Conservation (phyloP, 2,113 vertebrate genomes). For the Himantopus leucocephalus region DNA sequence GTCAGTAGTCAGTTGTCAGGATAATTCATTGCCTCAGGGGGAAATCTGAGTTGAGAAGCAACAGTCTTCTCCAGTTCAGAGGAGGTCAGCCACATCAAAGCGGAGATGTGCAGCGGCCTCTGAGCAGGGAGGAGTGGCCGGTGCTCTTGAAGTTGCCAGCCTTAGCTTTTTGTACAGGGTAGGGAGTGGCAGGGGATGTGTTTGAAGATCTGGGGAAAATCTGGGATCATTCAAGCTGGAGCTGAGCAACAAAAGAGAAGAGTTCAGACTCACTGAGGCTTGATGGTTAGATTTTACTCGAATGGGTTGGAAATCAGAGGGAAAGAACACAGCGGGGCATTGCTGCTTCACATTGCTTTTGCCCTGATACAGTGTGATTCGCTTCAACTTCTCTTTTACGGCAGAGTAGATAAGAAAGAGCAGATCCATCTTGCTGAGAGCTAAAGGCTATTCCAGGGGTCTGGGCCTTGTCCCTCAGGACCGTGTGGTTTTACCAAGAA, state of each 20-base stretch:
- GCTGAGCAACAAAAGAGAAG: not conserved
- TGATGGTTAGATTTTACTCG: not conserved
- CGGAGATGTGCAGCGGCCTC: not conserved
- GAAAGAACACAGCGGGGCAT: not conserved
- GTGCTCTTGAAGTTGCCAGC: constrained; percentile 30
- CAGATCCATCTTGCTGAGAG: not conserved
- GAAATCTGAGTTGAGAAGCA: constrained; percentile 27
- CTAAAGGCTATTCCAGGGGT: not conserved
- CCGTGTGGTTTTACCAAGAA: not conserved
- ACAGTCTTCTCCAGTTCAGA: not conserved
- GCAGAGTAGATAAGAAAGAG: not conserved
- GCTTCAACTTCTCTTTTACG: not conserved
- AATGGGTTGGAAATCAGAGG: not conserved
- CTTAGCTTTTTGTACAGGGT: not conserved
- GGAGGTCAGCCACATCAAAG: constrained; percentile 65
- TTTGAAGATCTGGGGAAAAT: constrained; percentile 33
- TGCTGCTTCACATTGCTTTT: not conserved
- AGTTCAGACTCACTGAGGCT: not conserved
- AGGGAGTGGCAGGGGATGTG: not conserved
- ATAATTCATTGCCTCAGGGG: constrained; percentile 29
- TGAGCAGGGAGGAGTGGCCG: not conserved
- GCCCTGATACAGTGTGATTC: not conserved
- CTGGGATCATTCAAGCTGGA: constrained; percentile 11
- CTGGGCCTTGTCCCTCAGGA: not conserved
- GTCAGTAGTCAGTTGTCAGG: constrained; percentile 41